Percentiles rank a stretch among this genome's conserved stretches.
These are phyloP conservation scores for Nesidiocoris tenuis DNA, from an alignment of 2,888 invertebrate species.

Conservation along the genomic window DNA sequence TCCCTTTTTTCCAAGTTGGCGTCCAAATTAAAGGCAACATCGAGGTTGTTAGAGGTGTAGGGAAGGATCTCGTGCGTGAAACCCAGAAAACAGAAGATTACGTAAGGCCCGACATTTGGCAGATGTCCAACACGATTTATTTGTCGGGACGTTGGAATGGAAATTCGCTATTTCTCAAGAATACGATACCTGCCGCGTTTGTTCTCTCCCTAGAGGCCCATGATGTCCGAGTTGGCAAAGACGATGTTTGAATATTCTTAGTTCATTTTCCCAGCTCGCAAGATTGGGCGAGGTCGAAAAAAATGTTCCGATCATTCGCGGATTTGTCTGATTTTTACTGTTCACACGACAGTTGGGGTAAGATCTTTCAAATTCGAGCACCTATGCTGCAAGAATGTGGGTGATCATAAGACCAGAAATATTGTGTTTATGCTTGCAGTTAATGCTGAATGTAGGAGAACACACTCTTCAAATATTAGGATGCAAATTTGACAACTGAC, in stretches of 20 bases:
- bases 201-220: not conserved
- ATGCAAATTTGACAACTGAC: too few relatives aligned
- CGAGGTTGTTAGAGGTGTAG: not conserved
- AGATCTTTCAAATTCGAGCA: too few relatives aligned
- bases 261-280: too few relatives aligned
- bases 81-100: constrained; percentile 7
- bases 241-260: not conserved
- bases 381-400: too few relatives aligned
- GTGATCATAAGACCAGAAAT: too few relatives aligned
- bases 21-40: not conserved
- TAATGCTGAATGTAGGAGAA: too few relatives aligned
- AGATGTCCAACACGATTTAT: not conserved
- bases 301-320: too few relatives aligned
- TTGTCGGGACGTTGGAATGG: not conserved
- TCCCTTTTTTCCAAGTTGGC: not conserved
- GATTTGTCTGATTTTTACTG: too few relatives aligned
- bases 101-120: constrained; percentile 3
- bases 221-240: not conserved
- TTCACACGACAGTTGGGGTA: too few relatives aligned
- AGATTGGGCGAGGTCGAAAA: too few relatives aligned
- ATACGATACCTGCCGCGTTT: not conserved
- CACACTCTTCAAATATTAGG: too few relatives aligned
- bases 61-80: not conserved
- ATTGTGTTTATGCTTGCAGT: too few relatives aligned
- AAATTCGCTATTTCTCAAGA: not conserved